Conservation (phyloP, 2,888 invertebrate species). For the Melangyna quadrimaculata region DNA sequence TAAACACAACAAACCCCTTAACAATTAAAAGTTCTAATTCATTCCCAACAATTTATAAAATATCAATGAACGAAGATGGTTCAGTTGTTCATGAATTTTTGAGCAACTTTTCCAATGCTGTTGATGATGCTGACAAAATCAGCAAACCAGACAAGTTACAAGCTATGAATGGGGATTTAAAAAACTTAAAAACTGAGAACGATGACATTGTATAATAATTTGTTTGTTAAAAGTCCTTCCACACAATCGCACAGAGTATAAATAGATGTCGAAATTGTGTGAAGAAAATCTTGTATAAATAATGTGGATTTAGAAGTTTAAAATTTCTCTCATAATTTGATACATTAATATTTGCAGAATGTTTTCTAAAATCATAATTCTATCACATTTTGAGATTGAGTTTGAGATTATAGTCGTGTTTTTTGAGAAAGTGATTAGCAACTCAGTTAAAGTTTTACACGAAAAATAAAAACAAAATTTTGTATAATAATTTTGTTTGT, state of each 20-base stretch:
- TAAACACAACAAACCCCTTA: constrained; percentile 63
- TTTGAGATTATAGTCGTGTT: too few species aligned
- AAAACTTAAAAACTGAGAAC: not conserved
- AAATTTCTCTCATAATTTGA: too few species aligned
- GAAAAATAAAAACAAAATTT: too few species aligned
- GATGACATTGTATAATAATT: not conserved
- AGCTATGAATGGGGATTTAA: not conserved
- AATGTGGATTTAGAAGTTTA: too few species aligned
- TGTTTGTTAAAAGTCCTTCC: not conserved
- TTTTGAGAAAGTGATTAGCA: too few species aligned
- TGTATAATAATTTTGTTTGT: too few species aligned
- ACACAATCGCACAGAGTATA: not conserved
- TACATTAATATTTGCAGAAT: too few species aligned
- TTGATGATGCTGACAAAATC: constrained; percentile 13
- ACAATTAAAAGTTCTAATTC: constrained; percentile 78
- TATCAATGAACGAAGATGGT: constrained; percentile 78
- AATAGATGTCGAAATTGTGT: not conserved
- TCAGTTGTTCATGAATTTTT: constrained; percentile 78
- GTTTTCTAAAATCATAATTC: too few species aligned
- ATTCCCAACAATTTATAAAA: constrained; percentile 79
- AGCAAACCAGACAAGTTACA: constrained; percentile 1
- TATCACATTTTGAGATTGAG: too few species aligned
- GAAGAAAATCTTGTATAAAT: too few species aligned
- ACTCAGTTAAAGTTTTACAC: too few species aligned
- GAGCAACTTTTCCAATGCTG: constrained; percentile 72